Evolutionary conservation across 1,140 invertebrate species (phyloP).

Genomic region (Drosophila ogumai): DNA sequence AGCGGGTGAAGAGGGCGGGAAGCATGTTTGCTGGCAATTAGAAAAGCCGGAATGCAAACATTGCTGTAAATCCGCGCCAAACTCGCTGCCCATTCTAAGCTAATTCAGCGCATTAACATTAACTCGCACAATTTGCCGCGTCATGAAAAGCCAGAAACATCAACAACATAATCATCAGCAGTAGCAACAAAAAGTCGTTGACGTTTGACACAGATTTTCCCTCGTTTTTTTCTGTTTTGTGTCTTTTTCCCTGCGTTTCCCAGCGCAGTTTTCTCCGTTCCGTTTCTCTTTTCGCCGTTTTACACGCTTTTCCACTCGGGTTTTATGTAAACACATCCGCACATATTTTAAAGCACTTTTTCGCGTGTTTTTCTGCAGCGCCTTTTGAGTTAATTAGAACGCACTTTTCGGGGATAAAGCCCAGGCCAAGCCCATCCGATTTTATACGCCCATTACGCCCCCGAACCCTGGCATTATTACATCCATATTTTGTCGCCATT

Average conservation of each 20-base stretch:
- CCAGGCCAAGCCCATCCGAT: constrained; percentile 45
- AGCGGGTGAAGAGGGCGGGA: neutral
- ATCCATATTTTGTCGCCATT: constrained; percentile 28
- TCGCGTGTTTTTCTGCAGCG: constrained; percentile 50
- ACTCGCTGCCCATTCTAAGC: constrained; percentile 64
- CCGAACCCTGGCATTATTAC: constrained; percentile 33
- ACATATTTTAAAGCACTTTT: constrained; percentile 69
- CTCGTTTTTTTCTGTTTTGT: constrained; percentile 39
- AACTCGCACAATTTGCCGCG: constrained; percentile 75
- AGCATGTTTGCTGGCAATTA: constrained; percentile 61
- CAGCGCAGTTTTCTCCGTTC: constrained; percentile 63
- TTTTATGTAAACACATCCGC: constrained; percentile 59
- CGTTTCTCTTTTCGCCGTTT: constrained; percentile 45
- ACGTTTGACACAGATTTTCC: constrained; percentile 68
- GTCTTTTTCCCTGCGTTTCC: constrained; percentile 59
- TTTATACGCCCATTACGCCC: constrained; percentile 47
- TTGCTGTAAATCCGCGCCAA: constrained; percentile 24
- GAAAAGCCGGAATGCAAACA: constrained; percentile 41
- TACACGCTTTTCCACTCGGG: constrained; percentile 72
- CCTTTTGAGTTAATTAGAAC: constrained; percentile 68
- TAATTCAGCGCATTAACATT: constrained; percentile 78
- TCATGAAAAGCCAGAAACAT: constrained; percentile 49
- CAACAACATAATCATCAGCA: constrained; percentile 30
- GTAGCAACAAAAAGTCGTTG: constrained; percentile 60
- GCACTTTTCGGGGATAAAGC: constrained; percentile 56